These are phyloP conservation scores for Brachionus sp. DNA, from an alignment of 1,140 invertebrate species.

Conservation along the genomic window DNA sequence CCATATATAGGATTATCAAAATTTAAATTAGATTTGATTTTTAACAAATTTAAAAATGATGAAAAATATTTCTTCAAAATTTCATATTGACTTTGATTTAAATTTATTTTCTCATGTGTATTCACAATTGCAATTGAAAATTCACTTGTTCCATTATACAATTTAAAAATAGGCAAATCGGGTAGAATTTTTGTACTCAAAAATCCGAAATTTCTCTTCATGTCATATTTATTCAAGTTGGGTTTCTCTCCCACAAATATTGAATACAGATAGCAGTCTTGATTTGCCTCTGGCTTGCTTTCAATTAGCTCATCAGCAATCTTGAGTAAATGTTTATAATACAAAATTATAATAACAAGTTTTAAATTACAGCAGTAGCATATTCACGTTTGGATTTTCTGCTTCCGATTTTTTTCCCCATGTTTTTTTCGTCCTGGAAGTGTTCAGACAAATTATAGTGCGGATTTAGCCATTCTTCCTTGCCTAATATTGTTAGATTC, in stretches of 20 bases:
- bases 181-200: neutral
- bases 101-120: neutral
- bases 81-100: neutral
- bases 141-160: neutral
- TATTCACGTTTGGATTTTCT: neutral
- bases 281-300: neutral
- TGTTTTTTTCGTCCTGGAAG: neutral
- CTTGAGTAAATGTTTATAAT: neutral
- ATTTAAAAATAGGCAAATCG: neutral
- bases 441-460: neutral
- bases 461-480: conserved; percentile 17
- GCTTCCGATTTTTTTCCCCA: conserved; percentile 9
- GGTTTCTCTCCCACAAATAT: neutral
- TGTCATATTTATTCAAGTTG: neutral
- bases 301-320: neutral
- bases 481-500: conserved; percentile 8
- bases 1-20: neutral
- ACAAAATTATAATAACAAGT: neutral
- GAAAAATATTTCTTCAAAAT: neutral
- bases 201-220: neutral
- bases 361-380: neutral
- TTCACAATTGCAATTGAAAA: neutral
- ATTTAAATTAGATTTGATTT: neutral
- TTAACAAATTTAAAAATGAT: neutral
- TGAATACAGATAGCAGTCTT: neutral